A percentile compares a stretch with the other conserved stretches of the same genome.
Conservation (phyloP, 2,113 vertebrate species). For the Galbula dea region DNA sequence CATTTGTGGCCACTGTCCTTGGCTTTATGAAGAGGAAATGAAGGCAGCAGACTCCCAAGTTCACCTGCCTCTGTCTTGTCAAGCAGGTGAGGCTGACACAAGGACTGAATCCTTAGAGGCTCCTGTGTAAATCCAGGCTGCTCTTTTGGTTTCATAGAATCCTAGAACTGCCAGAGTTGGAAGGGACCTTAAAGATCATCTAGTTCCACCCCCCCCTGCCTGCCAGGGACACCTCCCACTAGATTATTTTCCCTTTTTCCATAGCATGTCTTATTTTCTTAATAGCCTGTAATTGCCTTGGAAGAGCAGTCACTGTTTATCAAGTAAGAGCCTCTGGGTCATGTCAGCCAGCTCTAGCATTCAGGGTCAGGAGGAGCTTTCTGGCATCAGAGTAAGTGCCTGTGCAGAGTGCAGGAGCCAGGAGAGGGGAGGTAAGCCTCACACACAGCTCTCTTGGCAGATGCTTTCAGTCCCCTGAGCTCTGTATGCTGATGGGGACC, state of each 20-base stretch:
- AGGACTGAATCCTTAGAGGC: background rate
- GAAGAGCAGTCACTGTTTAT: background rate
- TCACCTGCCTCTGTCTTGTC: background rate
- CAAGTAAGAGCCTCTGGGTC: background rate
- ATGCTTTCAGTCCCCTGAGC: background rate
- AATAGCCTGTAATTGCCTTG: background rate
- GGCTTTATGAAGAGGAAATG: background rate
- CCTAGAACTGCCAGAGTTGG: too few species aligned
- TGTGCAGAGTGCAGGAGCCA: background rate
- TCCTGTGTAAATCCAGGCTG: background rate
- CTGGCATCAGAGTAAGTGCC: background rate
- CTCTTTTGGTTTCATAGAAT: too few species aligned
- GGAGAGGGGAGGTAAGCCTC: background rate
- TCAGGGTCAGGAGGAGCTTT: background rate
- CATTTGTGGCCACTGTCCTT: background rate
- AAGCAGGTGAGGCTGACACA: background rate
- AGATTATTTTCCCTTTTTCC: background rate
- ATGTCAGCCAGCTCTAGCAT: background rate
- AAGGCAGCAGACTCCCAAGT: background rate
- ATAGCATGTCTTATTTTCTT: slow-evolving; percentile 24
- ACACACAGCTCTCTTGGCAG: background rate
- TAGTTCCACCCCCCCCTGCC: too few species aligned
- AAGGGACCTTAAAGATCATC: too few species aligned
- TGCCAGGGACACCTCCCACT: too few species aligned
- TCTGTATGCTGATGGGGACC: background rate